Conservation (phyloP, 2,797 vertebrate genomes). For the Alectoris magna region DNA sequence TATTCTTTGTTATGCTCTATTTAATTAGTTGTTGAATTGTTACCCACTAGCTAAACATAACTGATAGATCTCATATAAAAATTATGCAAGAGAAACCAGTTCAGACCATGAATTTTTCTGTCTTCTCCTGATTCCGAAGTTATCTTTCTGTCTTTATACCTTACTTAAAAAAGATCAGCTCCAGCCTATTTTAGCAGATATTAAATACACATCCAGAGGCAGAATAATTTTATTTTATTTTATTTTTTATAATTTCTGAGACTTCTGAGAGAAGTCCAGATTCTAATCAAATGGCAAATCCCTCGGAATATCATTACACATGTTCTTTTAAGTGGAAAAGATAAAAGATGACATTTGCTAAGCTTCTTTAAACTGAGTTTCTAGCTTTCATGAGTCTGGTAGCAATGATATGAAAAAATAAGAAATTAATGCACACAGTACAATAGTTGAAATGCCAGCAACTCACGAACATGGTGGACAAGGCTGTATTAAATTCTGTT, state of each 20-base stretch:
- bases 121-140: not conserved
- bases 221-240: not conserved
- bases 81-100: not conserved
- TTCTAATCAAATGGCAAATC: not conserved
- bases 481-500: not conserved
- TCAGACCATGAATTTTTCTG: not conserved
- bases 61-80: not conserved
- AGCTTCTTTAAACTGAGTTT: not conserved
- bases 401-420: not conserved
- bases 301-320: not conserved
- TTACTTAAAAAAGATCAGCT: not conserved
- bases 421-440: not conserved
- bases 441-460: not conserved
- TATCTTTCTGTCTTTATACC: not conserved
- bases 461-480: not conserved
- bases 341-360: not conserved
- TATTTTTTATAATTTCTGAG: not conserved
- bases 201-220: not conserved
- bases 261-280: not conserved
- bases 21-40: not conserved
- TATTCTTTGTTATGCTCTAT: not conserved
- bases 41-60: not conserved
- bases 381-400: not conserved
- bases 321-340: not conserved
- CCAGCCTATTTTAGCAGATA: not conserved